phyloP scores from a whole-genome alignment of 1,140 invertebrate species.

The Argopecten irradians region DNA sequence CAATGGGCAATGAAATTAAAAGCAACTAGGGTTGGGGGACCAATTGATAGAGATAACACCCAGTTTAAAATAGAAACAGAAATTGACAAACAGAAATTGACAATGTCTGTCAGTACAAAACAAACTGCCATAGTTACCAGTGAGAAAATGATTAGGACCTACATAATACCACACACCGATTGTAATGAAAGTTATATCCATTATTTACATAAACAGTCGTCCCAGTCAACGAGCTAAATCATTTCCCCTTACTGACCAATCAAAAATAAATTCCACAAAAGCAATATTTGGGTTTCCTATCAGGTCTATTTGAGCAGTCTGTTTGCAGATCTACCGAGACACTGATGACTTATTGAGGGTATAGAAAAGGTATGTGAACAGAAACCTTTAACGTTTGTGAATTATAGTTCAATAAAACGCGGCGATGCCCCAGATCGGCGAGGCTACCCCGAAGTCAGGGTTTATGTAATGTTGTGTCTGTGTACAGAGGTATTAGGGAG shows the following conservation, averaged over 20 bases:
- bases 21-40: not conserved
- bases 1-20: too few relatives aligned
- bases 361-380: not conserved
- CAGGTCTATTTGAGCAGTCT: not conserved
- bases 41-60: not conserved
- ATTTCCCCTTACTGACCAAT: not conserved
- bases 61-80: too few relatives aligned
- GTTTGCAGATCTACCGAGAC: not conserved
- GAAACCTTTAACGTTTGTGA: not conserved
- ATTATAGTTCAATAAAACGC: not conserved
- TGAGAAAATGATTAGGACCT: not conserved
- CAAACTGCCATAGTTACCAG: not conserved
- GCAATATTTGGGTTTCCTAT: conserved; percentile 10
- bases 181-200: not conserved
- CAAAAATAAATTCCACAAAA: conserved; percentile 17
- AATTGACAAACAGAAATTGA: not conserved
- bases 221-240: not conserved
- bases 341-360: not conserved
- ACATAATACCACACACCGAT: not conserved
- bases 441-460: not conserved
- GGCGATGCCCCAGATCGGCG: not conserved
- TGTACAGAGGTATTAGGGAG: not conserved
- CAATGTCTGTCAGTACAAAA: not conserved
- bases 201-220: not conserved
- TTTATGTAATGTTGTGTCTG: conserved; percentile 18